Evolutionary conservation across 2,113 vertebrate genomes (phyloP), one percentile per base, ranked within the genome.

Genomic region (Dolichallabes microphthalmus): DNA sequence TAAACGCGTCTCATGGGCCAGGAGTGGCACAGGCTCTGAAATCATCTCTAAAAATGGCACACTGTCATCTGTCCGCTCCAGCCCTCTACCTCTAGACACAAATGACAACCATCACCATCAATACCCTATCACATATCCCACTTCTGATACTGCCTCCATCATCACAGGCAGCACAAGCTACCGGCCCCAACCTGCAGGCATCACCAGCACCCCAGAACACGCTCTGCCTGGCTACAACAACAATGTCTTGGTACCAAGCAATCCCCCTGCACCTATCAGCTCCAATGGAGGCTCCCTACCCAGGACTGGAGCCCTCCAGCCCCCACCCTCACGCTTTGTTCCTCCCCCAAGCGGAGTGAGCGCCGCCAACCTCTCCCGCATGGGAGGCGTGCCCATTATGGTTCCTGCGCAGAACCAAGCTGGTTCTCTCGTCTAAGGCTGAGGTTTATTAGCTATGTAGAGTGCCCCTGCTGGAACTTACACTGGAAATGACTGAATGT

Each of bases 41-140:
- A 95, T 95, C 39, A 91, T 96, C 87, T 97, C 96, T 87, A 97
- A 96, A 91, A 98, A 97, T 0, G 97, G 96, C 88, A 98, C 96
- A 0, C 93, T 97, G 86, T 97, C 97, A 19, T 98, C 97, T 10
- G 93, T 96, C 60, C 93, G 92, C 85, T 96, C 96, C 14, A 94
- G 93, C 75, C 92, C 93, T 0, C 94, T 92, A 80, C 93, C 93
- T 84, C 93, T 89, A 85, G 93, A 93, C 45, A 82, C 87, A 45
- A 73, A 90, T 35, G 86, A 87, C 87, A 88, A 89, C 82, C 78
- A 90, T 86, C 83, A 91, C 82, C 82, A 93, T 86, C 89, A 89
- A 5, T 96, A 96, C 88, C 91, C 93, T 0, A 87, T 92, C 86
- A 35, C 55, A 25, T 94, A 93, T 2, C 90, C 94, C 0, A 83